Conservation (phyloP, 2,888 invertebrate species). For the Dicroscelio sp. region DNA sequence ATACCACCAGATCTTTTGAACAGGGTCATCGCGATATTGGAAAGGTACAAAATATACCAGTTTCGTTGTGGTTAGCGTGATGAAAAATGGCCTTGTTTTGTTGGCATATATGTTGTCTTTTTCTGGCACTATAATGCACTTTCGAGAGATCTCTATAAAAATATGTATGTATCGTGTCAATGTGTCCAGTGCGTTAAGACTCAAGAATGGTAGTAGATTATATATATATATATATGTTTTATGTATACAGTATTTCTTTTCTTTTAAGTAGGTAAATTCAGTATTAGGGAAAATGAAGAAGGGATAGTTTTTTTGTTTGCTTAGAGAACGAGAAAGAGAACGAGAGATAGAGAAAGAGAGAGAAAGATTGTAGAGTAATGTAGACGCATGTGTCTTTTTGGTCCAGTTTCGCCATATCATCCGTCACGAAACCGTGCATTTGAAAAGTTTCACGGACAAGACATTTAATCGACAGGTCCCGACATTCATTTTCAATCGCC, state of each 20-base stretch:
- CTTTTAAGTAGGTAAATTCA: constrained; percentile 64
- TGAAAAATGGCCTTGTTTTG: constrained; percentile 83
- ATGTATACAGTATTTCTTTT: constrained; percentile 28
- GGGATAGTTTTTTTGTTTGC: constrained; percentile 45
- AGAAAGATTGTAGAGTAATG: constrained; percentile 82
- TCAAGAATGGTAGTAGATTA: constrained; percentile 79
- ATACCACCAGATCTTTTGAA: constrained; percentile 57
- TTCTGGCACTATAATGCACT: constrained; percentile 91
- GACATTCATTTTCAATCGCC: constrained; percentile 76
- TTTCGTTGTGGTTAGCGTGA: constrained; percentile 78
- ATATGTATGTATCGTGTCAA: constrained; percentile 89
- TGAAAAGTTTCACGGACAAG: constrained; percentile 85
- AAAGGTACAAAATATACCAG: constrained; percentile 80
- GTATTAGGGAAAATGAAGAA: constrained; percentile 73
- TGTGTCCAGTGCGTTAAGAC: constrained; percentile 89
- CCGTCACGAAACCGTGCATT: constrained; percentile 88
- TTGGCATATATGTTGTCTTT: constrained; percentile 88
- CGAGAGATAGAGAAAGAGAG: constrained; percentile 37
- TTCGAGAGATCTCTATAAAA: constrained; percentile 91
- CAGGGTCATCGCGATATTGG: constrained; percentile 69
- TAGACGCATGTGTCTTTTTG: constrained; percentile 88
- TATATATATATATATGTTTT: constrained; percentile 32
- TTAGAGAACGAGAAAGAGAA: constrained; percentile 61
- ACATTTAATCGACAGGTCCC: constrained; percentile 87
- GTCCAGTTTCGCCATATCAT: constrained; percentile 89